These are phyloP conservation scores for Panopea generosa DNA, from an alignment of 2,888 invertebrate species.

Conservation along the genomic window DNA sequence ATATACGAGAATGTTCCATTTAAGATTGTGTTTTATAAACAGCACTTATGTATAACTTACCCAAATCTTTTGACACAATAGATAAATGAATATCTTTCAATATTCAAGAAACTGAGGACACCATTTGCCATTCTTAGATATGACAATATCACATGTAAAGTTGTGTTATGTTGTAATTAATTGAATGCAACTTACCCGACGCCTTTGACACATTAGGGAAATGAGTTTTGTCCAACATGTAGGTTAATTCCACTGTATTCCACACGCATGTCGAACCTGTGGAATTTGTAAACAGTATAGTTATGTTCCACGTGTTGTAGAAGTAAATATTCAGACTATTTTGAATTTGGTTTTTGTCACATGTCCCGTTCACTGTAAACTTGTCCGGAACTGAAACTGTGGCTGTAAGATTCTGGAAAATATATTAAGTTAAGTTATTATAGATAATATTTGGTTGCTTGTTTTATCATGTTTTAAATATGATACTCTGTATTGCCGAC, in stretches of 20 bases:
- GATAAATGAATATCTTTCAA: too few species aligned
- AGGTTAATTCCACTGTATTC: slow-evolving; percentile 10
- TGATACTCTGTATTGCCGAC: too few species aligned
- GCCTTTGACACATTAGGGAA: slow-evolving; percentile 25
- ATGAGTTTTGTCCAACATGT: neutral
- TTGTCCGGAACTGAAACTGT: slow-evolving; percentile 12
- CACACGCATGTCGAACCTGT: slow-evolving; percentile 17
- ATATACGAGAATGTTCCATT: too few species aligned
- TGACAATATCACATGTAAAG: too few species aligned
- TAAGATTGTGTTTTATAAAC: too few species aligned
- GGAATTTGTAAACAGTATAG: slow-evolving; percentile 23
- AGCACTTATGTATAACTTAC: too few species aligned
- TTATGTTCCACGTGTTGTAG: slow-evolving; percentile 26
- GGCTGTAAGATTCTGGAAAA: slow-evolving; percentile 39
- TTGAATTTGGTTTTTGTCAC: slow-evolving; percentile 5
- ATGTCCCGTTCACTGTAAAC: slow-evolving; percentile 3
- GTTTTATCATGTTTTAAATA: too few species aligned
- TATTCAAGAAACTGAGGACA: too few species aligned
- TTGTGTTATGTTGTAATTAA: too few species aligned
- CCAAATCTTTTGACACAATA: too few species aligned
- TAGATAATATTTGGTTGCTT: too few species aligned
- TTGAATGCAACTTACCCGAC: slow-evolving; percentile 7
- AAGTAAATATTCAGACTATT: slow-evolving; percentile 36
- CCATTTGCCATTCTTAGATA: too few species aligned
- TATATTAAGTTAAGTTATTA: neutral